Percentiles rank a stretch among this genome's conserved stretches.
phyloP scores from a whole-genome alignment of 2,113 vertebrate genomes.

The Aegithalos caudatus region DNA sequence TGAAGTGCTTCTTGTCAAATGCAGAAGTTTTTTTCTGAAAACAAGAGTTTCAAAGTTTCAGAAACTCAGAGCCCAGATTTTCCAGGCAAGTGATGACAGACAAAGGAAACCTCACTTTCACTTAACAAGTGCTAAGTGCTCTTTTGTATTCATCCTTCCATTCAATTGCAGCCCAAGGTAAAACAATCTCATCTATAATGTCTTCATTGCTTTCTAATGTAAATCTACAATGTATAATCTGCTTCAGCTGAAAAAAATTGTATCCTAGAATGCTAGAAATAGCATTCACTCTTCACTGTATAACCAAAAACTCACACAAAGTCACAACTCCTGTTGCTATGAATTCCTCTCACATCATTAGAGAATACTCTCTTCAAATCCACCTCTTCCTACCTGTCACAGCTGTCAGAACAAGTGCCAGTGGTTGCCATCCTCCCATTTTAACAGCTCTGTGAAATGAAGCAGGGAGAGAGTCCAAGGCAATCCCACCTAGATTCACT shows the following conservation, averaged over 20 bases:
- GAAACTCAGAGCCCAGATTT: neutral
- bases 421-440: neutral
- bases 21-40: neutral
- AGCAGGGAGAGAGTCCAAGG: neutral
- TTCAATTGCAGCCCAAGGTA: neutral
- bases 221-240: neutral
- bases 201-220: neutral
- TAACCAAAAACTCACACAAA: neutral
- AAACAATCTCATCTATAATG: neutral
- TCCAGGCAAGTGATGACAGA: neutral
- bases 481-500: neutral
- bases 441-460: neutral
- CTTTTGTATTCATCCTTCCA: neutral
- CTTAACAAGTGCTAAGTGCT: neutral
- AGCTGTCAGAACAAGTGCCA: neutral
- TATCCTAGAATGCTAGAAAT: neutral
- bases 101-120: neutral
- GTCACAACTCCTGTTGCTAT: neutral
- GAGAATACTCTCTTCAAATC: neutral
- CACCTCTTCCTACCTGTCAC: neutral
- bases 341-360: neutral
- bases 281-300: neutral
- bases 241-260: neutral
- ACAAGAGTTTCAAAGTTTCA: neutral
- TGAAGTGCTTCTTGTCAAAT: neutral